These are phyloP conservation scores for Idaea dimidiata DNA, from an alignment of 2,888 invertebrate genomes.

Conservation along the genomic window DNA sequence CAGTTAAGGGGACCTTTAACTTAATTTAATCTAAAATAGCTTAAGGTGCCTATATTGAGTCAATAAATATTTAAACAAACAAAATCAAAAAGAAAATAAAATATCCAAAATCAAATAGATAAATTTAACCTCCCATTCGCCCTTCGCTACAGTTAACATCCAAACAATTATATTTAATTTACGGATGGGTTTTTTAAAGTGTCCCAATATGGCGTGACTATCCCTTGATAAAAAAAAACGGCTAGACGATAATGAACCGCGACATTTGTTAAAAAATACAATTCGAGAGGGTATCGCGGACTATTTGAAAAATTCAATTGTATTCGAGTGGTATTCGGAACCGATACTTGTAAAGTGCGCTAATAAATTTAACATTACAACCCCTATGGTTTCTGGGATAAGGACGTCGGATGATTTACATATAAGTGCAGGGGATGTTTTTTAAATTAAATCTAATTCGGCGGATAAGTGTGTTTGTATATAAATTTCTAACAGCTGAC, in stretches of 20 bases:
- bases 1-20: too few species aligned
- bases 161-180: slow-evolving; percentile 81
- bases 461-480: not conserved
- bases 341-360: slow-evolving; percentile 27
- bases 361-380: slow-evolving; percentile 3
- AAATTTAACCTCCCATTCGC: slow-evolving; percentile 24
- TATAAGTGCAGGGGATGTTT: not conserved
- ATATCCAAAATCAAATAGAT: slow-evolving; percentile 24
- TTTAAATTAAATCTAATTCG: not conserved
- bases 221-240: slow-evolving; percentile 47
- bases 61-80: too few species aligned
- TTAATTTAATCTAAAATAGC: too few species aligned
- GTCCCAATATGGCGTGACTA: slow-evolving; percentile 60
- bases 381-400: slow-evolving; percentile 3
- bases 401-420: slow-evolving; percentile 8
- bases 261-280: slow-evolving; percentile 79
- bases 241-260: slow-evolving; percentile 61
- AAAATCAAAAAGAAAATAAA: slow-evolving; percentile 13
- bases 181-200: slow-evolving; percentile 76
- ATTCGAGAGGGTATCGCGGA: slow-evolving; percentile 67
- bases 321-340: slow-evolving; percentile 65
- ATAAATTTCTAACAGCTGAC: not conserved
- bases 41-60: too few species aligned
- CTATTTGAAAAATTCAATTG: slow-evolving; percentile 71
- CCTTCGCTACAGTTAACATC: slow-evolving; percentile 66